A percentile compares a stretch with the other conserved stretches of the same genome.
Conservation (phyloP, 2,888 invertebrate genomes). For the Tetropium fuscum region DNA sequence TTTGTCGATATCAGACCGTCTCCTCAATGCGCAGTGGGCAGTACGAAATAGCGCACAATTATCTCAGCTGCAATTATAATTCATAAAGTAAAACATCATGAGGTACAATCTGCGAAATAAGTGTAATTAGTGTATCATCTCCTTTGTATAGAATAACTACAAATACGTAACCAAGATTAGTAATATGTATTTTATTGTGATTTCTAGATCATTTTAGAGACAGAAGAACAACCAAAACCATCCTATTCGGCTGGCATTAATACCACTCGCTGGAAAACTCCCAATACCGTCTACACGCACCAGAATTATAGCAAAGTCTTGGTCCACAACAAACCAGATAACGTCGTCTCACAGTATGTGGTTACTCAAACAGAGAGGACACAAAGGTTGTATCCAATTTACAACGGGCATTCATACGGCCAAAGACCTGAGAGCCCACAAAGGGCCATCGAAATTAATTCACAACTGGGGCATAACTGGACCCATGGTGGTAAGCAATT, state of each 20-base stretch:
- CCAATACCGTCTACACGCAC: constrained; percentile 46
- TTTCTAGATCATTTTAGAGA: constrained; percentile 42
- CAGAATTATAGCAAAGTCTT: constrained; percentile 60
- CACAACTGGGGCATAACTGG: constrained; percentile 18
- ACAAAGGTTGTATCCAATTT: constrained; percentile 45
- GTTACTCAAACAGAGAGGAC: constrained; percentile 33
- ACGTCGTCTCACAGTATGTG: constrained; percentile 30
- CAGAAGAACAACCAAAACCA: constrained; percentile 41
- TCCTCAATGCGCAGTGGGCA: too few relatives aligned
- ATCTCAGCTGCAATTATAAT: too few relatives aligned
- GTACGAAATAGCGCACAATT: too few relatives aligned
- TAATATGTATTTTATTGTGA: too few relatives aligned
- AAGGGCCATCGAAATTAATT: constrained; percentile 39
- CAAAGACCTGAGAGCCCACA: constrained; percentile 34
- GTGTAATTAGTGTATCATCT: too few relatives aligned
- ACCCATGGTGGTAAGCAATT: constrained; percentile 18
- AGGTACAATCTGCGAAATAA: too few relatives aligned
- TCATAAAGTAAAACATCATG: too few relatives aligned
- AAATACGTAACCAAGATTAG: too few relatives aligned
- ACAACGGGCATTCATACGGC: constrained; percentile 45
- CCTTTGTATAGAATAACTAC: too few relatives aligned
- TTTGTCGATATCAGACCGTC: too few relatives aligned
- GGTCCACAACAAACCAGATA: constrained; percentile 42
- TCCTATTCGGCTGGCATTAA: constrained; percentile 56
- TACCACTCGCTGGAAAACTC: constrained; percentile 50